Evolutionary conservation across 2,113 vertebrate species (phyloP), one percentile per base, ranked within the genome.

Genomic region (Caretta caretta): DNA sequence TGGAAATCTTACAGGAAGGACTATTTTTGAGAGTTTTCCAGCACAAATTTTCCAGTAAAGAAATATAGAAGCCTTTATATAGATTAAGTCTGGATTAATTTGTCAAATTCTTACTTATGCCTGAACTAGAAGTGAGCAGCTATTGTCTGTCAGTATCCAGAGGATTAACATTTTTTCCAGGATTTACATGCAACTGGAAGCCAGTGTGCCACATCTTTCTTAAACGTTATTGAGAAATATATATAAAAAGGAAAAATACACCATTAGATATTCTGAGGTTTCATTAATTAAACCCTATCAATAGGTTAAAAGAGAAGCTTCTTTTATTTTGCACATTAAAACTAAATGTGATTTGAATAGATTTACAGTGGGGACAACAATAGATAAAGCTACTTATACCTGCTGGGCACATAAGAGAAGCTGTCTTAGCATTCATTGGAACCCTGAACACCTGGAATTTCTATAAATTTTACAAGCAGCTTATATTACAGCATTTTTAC

Each of bases 401-500:
- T 98, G 98, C 98, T 98, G 98, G 98, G 96, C 96, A 97, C 98
- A 99, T 98, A 98, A 98, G 98, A 99, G 98, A 98, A 98, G 97
- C 97, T 98, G 95, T 98, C 98, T 98, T 98, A 98, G 98, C 98
- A 98, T 97, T 98, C 97, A 99, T 97, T 97, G 98, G 97, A 96
- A 98, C 90, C 97, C 98, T 98, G 97, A 98, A 98, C 88, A 97
- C 94, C 95, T 95, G 94, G 95, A 98, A 97, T 95, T 98, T 98
- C 90, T 96, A 98, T 97, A 98, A 97, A 99, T 98, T 97, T 99
- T 98, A 99, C 98, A 99, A 99, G 98, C 98, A 99, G 98, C 97
- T 97, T 99, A 99, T 98, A 98, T 98, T 98, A 99, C 98, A 99
- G 98, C 98, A 98, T 98, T 98, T 98, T 97, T 99, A 98, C 97